Base-by-base conservation (phyloP, 2,888 invertebrate species). In the Agrotis exclamationis region DNA sequence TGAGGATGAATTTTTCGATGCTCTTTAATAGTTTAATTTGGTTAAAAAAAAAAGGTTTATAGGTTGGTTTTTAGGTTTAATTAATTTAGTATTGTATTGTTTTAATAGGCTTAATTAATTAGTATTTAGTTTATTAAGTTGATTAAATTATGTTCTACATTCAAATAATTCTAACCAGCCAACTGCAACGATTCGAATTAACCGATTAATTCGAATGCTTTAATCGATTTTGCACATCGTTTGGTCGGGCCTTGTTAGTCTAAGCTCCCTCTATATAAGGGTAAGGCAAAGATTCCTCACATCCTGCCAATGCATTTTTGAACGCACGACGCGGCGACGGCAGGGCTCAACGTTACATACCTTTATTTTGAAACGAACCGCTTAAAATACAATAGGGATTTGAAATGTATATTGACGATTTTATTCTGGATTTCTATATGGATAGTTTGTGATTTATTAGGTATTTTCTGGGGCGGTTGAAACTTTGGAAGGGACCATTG, bases 341-440 rank as follows among this genome's bases (percentile, higher is more conserved):
- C 70, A 68, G 59, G 63, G 71, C 71, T 78, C 83, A 74, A 58
- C 44, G 57, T 70, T 63, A 77, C 70, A 80, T 82, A 76, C 83
- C 76, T 79, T 79, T 76, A 82, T 82, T 85, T 82, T 83, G 74
- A 80, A 82, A 79, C 75, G 74, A 74, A 48, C 83, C 77, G 74
- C 85, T 88, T 89, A 88, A 87, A 89, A 90, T 89, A 90, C 90
- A 90, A 90, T 90, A 86, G 89, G 71, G 68, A 73, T 82, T 80
- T 78, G 73, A 67, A 78, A 77, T 75, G 70, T 80, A 80, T 80
- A 75, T 62, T 80, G 76, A 68, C 18, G 51, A 78, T 70, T 72
- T 70, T 69, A 81, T 71, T 66, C 45, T 63, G 73, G 67, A 84
- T 77, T 83, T 80, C 51, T 70, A 16, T 51, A 58, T 67, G 47